These are phyloP conservation scores for Coecobrya sp. DNA, from an alignment of 2,888 invertebrate species.

Conservation along the genomic window DNA sequence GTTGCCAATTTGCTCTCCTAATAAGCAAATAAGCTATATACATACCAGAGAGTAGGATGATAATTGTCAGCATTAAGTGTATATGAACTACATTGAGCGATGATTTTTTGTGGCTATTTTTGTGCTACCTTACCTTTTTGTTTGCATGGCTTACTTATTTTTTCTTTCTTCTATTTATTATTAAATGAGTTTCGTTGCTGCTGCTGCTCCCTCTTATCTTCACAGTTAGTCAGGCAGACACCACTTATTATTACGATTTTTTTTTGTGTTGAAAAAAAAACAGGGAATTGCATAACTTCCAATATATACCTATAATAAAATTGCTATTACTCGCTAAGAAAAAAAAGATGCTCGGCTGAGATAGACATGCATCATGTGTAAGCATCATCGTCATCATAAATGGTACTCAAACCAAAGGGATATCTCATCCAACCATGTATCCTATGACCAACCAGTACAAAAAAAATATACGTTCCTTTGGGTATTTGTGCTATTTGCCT, in stretches of 20 bases:
- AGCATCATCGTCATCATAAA: no score
- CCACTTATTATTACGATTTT: not conserved
- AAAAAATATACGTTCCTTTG: not conserved
- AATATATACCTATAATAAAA: not conserved
- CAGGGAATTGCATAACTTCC: not conserved
- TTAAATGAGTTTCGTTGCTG: no score
- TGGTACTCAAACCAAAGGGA: not conserved
- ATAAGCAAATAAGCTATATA: constrained; percentile 37
- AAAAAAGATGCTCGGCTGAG: not conserved
- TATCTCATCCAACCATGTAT: constrained; percentile 38
- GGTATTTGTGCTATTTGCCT: not conserved
- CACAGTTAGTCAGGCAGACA: not conserved
- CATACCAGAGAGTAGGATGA: not conserved
- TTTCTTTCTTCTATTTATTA: not conserved
- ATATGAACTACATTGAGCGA: not conserved
- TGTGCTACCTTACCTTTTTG: not conserved
- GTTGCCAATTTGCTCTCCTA: not conserved
- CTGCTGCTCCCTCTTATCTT: no score
- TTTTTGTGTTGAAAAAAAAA: no score
- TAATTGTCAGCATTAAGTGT: no score
- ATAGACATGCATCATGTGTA: not conserved
- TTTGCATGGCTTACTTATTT: constrained; percentile 20
- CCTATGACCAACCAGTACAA: not conserved
- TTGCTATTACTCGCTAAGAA: not conserved
- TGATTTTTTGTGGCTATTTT: constrained; percentile 45